Evolutionary conservation across 2,888 invertebrate species (phyloP), one percentile per base, ranked within the genome.

Genomic region (Microplitis manilae): DNA sequence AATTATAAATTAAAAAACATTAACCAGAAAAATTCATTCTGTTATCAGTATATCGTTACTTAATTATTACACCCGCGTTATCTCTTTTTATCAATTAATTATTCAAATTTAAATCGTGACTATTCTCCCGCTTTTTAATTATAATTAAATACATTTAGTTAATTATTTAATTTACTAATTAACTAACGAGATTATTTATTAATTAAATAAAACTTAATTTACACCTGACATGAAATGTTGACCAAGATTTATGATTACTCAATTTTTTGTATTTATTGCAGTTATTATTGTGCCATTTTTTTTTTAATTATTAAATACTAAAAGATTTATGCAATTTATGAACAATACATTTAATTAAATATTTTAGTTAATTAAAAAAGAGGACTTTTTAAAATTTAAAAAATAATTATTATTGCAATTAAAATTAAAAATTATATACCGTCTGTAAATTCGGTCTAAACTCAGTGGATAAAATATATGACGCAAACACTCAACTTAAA

Each of bases 401-500:
- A 5, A 13, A 50, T 13, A 13, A 50, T 50, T 50, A 7, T 41
- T 6, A 41, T 30, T 30, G 30, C 4, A 30, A 30, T 30, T 30
- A 30, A 30, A 30, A 30, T 30, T 30, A 30, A 30, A 30, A 30
- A 30, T 30, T 30, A 30, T 30, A 30, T 41, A 41, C 7, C 4
- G 41, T 41, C 8, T 41, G 62, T 61, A 61, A 13, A 38, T 17
- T 8, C 40, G 39, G 62, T 72, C 40, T 72, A 72, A 72, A 72
- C 38, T 61, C 40, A 15, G 71, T 72, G n/a, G 30, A 38, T 60
- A 60, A 38, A 62, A 62, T 20, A 72, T 50, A 67, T 78, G 61
- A 78, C 72, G 75, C 40, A 78, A 78, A 75, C 41, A 69, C 13
- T 65, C 15, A 9, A 62, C 70, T 73, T 50, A 50, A 50, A 50